Base-by-base conservation (phyloP, 2,888 invertebrate species). In the Eupeodes latifasciatus region DNA sequence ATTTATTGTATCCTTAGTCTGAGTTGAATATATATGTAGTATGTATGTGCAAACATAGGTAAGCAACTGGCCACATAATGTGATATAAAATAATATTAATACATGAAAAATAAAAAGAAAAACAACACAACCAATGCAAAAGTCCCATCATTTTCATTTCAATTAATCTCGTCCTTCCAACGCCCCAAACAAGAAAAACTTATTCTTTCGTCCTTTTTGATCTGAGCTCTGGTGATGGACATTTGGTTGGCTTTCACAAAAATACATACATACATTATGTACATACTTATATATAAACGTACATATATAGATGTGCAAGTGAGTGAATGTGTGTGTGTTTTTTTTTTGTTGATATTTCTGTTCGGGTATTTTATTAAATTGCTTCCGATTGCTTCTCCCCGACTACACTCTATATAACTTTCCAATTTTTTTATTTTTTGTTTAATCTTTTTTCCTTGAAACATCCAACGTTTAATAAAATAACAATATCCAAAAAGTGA, bases 341-440 rank as follows among this genome's bases (percentile, higher is more conserved):
- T 78, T 86, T 83, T 83, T 53, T 53, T 36, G 67, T 34, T 69
- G 44, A 72, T 53, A 66, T 40, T 64, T 4, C 53, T 36, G 79
- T 66, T 64, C 53, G 49, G 61, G 76, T 78, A 75, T 86, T 86
- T 82, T 71, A 85, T 85, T 78, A 85, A 78, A 75, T 85, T 85
- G 85, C 78, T 85, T 81, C 81, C 81, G 85, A 85, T 85, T 85
- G 77, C 67, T 53, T 12, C 62, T 59, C 9, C 34, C 51, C 40
- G 16, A 19, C 57, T 40, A n/a, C 36, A 14, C 44, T 47, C 27
- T 27, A 27, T 27, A 11, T 10, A 10, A 6, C 19, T 34, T 69
- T 14, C 40, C 12, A 14, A 61, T 77, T 53, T 16, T 74, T 67
- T 51, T 61, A 12, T 40, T 40, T 40, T 40, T 1, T 40, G 4